phyloP scores from a whole-genome alignment of 2,888 invertebrate genomes.

The Diogma glabrata region DNA sequence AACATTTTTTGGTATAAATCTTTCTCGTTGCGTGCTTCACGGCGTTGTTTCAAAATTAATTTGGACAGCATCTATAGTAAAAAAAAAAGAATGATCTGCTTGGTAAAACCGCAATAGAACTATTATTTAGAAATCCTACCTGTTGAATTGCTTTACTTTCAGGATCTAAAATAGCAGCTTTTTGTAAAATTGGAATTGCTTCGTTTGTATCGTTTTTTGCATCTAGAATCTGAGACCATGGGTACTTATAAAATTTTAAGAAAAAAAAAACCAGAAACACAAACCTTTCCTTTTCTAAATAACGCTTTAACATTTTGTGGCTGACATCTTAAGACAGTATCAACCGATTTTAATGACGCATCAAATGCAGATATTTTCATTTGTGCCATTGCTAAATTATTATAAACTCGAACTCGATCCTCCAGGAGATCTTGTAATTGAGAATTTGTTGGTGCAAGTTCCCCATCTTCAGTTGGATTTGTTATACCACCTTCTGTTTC shows the following conservation, averaged over 20 bases:
- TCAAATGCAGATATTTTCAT: constrained; percentile 78
- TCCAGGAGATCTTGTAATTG: constrained; percentile 58
- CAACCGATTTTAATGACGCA: constrained; percentile 72
- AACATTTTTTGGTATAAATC: constrained; percentile 58
- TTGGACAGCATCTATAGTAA: constrained; percentile 39
- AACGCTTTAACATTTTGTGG: constrained; percentile 84
- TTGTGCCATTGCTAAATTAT: constrained; percentile 88
- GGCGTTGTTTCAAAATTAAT: constrained; percentile 43
- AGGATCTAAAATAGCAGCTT: constrained; percentile 52
- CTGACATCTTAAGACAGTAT: constrained; percentile 70
- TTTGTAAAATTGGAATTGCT: constrained; percentile 53
- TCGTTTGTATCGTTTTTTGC: constrained; percentile 56
- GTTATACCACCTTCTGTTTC: constrained; percentile 55
- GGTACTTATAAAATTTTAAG: constrained; percentile 15
- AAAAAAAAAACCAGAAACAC: constrained; percentile 17
- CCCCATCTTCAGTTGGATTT: constrained; percentile 41
- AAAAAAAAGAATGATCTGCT: background rate
- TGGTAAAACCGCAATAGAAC: no score
- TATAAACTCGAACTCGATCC: constrained; percentile 72
- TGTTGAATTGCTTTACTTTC: constrained; percentile 47
- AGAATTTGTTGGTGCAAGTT: constrained; percentile 39
- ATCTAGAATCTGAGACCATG: constrained; percentile 57
- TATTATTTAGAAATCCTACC: no score
- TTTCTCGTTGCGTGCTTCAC: constrained; percentile 48
- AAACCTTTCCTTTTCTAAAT: constrained; percentile 76